These are phyloP conservation scores for Steinernema hermaphroditum DNA, from an alignment of 2,888 invertebrate species.

Conservation along the genomic window DNA sequence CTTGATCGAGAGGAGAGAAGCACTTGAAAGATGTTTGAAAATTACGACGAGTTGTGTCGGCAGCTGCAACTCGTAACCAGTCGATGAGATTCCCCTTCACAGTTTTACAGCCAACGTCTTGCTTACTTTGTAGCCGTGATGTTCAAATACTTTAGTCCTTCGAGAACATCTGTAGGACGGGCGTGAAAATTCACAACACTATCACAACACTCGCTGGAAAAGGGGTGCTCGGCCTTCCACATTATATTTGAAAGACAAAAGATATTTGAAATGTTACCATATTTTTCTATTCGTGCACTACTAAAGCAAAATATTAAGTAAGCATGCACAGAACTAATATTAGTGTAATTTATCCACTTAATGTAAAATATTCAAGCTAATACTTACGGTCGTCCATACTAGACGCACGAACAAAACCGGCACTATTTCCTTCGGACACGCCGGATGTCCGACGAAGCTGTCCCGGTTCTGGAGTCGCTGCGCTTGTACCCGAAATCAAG, in stretches of 20 bases:
- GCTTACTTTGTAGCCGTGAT: too few species aligned
- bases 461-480: not conserved
- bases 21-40: conserved; percentile 24
- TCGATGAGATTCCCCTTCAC: not conserved
- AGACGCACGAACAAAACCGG: conserved; percentile 30
- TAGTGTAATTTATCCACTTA: conserved; percentile 7
- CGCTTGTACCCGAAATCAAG: not conserved
- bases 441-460: not conserved
- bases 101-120: conserved; percentile 1
- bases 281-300: too few species aligned
- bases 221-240: too few species aligned
- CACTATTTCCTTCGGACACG: conserved; percentile 4
- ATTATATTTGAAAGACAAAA: too few species aligned
- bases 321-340: conserved; percentile 15
- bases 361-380: not conserved
- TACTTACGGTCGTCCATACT: conserved; percentile 47
- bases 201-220: too few species aligned
- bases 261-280: too few species aligned
- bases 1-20: conserved; percentile 14
- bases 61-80: conserved; percentile 9
- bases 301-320: too few species aligned
- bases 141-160: too few species aligned
- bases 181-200: too few species aligned
- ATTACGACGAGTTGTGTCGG: not conserved
- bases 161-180: too few species aligned